phyloP scores from a whole-genome alignment of 2,888 invertebrate genomes.

The Morpho helenor region DNA sequence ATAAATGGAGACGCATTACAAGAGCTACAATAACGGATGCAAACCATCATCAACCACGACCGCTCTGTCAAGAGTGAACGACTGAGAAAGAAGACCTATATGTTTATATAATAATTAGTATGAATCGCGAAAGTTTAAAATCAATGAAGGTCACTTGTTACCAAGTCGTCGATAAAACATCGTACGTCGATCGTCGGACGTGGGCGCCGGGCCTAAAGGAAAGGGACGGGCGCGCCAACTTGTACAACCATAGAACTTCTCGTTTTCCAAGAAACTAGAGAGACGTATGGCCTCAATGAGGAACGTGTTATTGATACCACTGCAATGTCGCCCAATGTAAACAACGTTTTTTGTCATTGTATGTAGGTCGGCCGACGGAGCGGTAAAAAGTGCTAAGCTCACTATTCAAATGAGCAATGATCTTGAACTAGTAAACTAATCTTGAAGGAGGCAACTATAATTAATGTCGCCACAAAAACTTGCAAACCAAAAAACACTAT shows the following conservation, averaged over 20 bases:
- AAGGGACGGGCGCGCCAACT: slow-evolving; percentile 57
- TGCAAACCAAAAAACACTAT: background rate
- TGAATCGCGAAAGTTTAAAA: no score
- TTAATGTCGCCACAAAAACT: background rate
- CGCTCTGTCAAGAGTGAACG: no score
- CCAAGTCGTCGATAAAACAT: no score
- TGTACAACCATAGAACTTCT: slow-evolving; percentile 56
- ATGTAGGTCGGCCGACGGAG: slow-evolving; percentile 12
- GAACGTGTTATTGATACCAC: slow-evolving; percentile 42
- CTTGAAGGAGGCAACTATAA: background rate
- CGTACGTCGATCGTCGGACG: no score
- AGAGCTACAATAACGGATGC: no score
- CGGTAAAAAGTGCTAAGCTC: background rate
- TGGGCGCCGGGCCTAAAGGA: slow-evolving; percentile 32
- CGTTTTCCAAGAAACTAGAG: slow-evolving; percentile 60
- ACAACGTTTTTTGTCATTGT: slow-evolving; percentile 15
- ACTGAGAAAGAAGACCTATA: no score
- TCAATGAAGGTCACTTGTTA: no score
- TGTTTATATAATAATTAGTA: no score
- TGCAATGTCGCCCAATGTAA: slow-evolving; percentile 30
- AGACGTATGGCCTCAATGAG: slow-evolving; percentile 53
- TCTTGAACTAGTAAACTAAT: slow-evolving; percentile 10
- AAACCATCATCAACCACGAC: no score
- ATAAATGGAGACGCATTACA: no score
- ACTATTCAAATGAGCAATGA: background rate